Percentiles rank a stretch among this genome's conserved stretches.
Evolutionary conservation across 2,888 invertebrate species (phyloP).

Genomic region (Micropterix aruncella): DNA sequence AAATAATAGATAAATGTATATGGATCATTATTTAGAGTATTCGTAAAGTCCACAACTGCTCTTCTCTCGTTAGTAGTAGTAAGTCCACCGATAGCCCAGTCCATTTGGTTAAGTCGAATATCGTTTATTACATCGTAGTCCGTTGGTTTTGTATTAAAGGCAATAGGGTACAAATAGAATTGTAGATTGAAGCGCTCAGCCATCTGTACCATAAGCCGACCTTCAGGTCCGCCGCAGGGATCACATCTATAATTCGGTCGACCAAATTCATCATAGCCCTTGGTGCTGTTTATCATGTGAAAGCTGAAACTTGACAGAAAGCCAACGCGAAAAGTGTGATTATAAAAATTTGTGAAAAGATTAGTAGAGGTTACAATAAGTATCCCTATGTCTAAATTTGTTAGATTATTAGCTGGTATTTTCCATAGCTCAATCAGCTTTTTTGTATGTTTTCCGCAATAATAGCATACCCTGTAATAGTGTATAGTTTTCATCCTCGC

Average conservation of each 20-base stretch:
- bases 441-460: not conserved
- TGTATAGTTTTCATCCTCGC: not conserved
- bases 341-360: not conserved
- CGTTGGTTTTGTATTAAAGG: not conserved
- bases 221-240: not conserved
- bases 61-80: not conserved
- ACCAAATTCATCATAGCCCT: not conserved
- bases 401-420: not conserved
- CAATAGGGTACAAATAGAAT: not conserved
- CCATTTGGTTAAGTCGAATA: not conserved
- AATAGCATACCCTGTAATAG: not conserved
- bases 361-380: not conserved
- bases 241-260: not conserved
- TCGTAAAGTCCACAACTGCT: not conserved
- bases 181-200: not conserved
- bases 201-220: not conserved
- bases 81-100: not conserved
- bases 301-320: not conserved
- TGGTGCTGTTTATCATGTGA: not conserved
- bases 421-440: not conserved
- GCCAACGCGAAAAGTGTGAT: not conserved
- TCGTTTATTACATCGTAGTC: not conserved
- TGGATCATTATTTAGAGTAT: not conserved
- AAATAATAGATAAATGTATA: not conserved
- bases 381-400: not conserved